Evolutionary conservation across 2,113 vertebrate genomes (phyloP).

Genomic region (Gasterosteus nipponicus): DNA sequence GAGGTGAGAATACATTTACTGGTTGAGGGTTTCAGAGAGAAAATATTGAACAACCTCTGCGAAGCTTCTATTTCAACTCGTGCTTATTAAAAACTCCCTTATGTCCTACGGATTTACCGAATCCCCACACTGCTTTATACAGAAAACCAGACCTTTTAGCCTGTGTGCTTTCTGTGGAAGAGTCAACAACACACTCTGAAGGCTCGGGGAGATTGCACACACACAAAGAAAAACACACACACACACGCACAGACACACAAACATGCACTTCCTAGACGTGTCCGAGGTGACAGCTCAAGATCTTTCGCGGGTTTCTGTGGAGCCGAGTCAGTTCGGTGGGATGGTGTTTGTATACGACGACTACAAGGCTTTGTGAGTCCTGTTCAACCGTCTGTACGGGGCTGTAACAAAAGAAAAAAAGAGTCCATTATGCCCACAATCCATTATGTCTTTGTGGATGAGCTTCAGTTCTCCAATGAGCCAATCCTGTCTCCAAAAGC

Average conservation of each 20-base stretch:
- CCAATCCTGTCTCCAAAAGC: too few relatives aligned
- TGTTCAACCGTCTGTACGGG: too few relatives aligned
- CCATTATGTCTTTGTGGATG: background rate
- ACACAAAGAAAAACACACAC: too few relatives aligned
- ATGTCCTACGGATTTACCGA: background rate
- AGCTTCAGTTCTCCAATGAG: background rate
- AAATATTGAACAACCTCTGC: slow-evolving; percentile 16
- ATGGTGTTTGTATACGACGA: slow-evolving; percentile 26
- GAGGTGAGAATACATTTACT: slow-evolving; percentile 18
- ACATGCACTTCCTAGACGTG: background rate
- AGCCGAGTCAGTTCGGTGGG: background rate
- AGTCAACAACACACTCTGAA: slow-evolving; percentile 8
- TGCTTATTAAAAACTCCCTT: slow-evolving; percentile 7
- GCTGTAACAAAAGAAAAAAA: background rate
- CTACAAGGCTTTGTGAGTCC: background rate
- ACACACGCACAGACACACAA: background rate
- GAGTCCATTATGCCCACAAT: too few relatives aligned
- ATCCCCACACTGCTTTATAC: background rate
- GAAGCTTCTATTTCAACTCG: background rate
- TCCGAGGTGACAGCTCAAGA: slow-evolving; percentile 9
- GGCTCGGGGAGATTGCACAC: background rate
- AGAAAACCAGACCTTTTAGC: background rate
- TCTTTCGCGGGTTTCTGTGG: slow-evolving; percentile 2
- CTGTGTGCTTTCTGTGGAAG: slow-evolving; percentile 3
- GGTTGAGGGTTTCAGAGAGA: background rate